Percentiles rank a stretch among this genome's conserved stretches.
Evolutionary conservation across 2,113 vertebrate species (phyloP).

Genomic region (Euleptes europaea): DNA sequence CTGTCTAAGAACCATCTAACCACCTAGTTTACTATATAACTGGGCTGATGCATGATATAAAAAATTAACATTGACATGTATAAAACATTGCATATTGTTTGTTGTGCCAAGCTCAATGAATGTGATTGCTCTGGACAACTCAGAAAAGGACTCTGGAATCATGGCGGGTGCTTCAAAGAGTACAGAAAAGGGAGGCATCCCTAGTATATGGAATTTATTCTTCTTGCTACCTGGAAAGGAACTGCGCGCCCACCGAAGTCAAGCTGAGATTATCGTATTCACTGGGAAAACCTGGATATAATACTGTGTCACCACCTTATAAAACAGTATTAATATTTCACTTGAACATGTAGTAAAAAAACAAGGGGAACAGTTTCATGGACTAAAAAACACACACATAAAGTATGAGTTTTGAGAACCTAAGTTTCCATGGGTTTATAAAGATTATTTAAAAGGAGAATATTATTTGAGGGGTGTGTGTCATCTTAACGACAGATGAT

Average conservation of each 20-base stretch:
- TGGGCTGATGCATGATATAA: constrained; percentile 47
- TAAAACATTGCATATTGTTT: constrained; percentile 7
- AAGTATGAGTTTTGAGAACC: constrained; percentile 54
- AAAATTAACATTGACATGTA: constrained; percentile 57
- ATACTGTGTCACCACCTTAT: constrained; percentile 60
- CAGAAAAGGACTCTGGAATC: constrained; percentile 20
- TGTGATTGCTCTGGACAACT: constrained; percentile 23
- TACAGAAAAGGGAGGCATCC: not conserved
- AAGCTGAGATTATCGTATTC: constrained; percentile 56
- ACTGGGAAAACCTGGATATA: constrained; percentile 49
- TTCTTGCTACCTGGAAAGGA: constrained; percentile 28
- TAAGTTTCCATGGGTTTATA: constrained; percentile 36
- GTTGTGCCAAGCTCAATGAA: constrained; percentile 15
- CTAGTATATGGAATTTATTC: not conserved
- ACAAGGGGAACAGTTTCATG: constrained; percentile 36
- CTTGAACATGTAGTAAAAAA: constrained; percentile 64
- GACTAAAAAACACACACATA: too few relatives aligned
- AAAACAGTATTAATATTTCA: constrained; percentile 63
- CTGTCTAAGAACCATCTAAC: not conserved
- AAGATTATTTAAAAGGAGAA: constrained; percentile 43
- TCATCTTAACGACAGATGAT: constrained; percentile 30
- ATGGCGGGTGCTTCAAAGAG: not conserved
- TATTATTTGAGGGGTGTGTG: constrained; percentile 14
- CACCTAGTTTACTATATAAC: constrained; percentile 27
- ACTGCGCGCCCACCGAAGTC: constrained; percentile 41